Percentiles rank a stretch among this genome's conserved stretches.
phyloP scores from a whole-genome alignment of 64 coral and sea anemone species.

The Dendronephthya gigantea region DNA sequence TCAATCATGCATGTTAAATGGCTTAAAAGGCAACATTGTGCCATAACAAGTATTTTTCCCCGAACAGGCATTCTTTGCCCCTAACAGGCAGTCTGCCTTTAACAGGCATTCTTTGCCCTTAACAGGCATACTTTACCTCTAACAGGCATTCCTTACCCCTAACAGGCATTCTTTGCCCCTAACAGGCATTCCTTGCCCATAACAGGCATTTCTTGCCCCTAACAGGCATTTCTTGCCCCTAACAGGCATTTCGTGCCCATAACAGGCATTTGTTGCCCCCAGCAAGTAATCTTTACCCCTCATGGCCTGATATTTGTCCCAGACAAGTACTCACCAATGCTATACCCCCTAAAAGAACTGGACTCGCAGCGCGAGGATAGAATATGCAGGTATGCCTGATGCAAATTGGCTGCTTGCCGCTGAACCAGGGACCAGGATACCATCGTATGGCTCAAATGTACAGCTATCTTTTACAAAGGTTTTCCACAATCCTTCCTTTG shows the following conservation, averaged over 20 bases:
- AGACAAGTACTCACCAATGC: background rate
- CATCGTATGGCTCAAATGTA: conserved; percentile 26
- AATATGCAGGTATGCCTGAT: conserved; percentile 24
- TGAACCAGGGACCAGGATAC: conserved; percentile 32
- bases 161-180: too few relatives aligned
- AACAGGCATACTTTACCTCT: too few relatives aligned
- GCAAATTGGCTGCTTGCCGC: conserved; percentile 24
- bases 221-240: background rate
- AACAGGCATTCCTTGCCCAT: too few relatives aligned
- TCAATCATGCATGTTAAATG: background rate
- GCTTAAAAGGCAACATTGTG: background rate
- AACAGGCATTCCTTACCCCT: too few relatives aligned
- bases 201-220: background rate
- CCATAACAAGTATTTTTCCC: background rate
- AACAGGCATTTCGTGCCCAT: background rate
- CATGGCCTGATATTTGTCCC: too few relatives aligned
- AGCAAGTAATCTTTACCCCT: background rate
- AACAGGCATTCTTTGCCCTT: too few relatives aligned
- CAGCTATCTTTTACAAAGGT: conserved; percentile 8
- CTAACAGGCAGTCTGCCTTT: background rate
- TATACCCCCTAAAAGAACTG: background rate
- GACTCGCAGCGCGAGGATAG: conserved; percentile 4
- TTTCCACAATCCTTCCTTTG: conserved; percentile 23
- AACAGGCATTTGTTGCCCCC: background rate
- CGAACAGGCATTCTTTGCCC: background rate